Base-by-base conservation (phyloP, 2,888 invertebrate species). In the Temnothorax unifasciatus region DNA sequence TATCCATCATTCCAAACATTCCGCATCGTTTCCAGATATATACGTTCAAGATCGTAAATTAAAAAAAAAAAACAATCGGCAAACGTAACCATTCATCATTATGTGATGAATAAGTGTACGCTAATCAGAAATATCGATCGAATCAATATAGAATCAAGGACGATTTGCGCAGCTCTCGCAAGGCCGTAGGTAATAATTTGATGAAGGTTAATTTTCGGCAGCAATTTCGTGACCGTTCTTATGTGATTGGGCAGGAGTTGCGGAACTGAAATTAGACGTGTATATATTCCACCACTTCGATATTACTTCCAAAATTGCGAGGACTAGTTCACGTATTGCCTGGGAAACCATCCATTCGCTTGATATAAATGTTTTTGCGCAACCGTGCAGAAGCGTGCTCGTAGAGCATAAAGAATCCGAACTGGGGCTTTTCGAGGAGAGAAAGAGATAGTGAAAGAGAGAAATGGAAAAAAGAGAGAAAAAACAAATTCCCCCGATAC, bases 91-190 rank as follows among this genome's bases (percentile, higher is more conserved):
- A 11, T 38, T 25, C 15, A 41, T 11, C 52, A 38, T 15, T 5
- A 57, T 41, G 13, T 18, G 66, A 66, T 18, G 68, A 73, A 57
- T 38, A 21, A 73, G 18, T 25, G 21, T 41, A 11, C 15, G 21
- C 18, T 15, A 73, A 41, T 11, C 34, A 73, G 73, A 57, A 41
- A 25, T 73, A 54, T 41, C 13, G 57, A 73, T 57, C 25, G 57
- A 57, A 57, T 73, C 71, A 41, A 73, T 57, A 73, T 57, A 25
- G 18, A 57, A 38, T 41, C 25, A 73, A 73, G 57, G 73, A 57
- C 57, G 25, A 38, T 73, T 73, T 73, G 11, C 6, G 41, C 25
- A 38, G 21, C 6, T 73, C 25, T 25, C 5, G 9, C n/a, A 57
- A 18, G 18, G 1, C 25, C 6, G 38, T 13, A 73, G 11, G 3